Conservation (phyloP, 2,797 vertebrate species). For the Microhierax caerulescens region DNA sequence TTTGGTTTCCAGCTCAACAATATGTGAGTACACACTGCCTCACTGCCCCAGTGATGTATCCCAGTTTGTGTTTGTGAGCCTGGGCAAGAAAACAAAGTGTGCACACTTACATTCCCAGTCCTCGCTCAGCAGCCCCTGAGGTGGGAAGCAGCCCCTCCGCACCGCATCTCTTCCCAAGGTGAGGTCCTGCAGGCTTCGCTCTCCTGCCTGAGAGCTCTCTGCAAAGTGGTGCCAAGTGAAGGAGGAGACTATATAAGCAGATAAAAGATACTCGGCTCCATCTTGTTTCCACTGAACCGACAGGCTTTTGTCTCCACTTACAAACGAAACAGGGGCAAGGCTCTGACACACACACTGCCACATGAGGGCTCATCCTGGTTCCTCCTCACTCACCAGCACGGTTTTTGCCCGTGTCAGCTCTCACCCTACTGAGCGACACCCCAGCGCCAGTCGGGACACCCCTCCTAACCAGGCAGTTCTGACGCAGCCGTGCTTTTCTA, state of each 20-base stretch:
- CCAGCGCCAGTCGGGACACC: not conserved
- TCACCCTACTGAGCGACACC: accelerated
- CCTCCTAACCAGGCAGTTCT: not conserved
- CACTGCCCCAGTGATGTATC: not conserved
- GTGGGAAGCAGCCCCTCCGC: accelerated
- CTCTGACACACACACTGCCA: not conserved
- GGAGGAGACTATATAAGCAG: not conserved
- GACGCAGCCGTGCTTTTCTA: not conserved
- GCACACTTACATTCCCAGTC: too few species aligned
- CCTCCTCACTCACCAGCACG: too few species aligned
- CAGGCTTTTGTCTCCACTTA: not conserved
- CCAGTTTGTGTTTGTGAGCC: not conserved
- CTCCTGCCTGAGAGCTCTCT: not conserved
- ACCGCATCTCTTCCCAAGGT: not conserved
- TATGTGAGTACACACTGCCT: not conserved
- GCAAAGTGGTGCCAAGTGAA: not conserved
- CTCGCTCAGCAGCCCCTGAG: too few species aligned
- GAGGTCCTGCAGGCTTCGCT: not conserved
- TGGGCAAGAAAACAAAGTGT: not conserved
- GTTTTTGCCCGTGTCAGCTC: not conserved
- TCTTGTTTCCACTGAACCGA: not conserved
- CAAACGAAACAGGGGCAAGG: not conserved
- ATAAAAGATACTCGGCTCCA: not conserved
- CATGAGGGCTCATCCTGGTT: accelerated
- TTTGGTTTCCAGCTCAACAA: not conserved